Evolutionary conservation across 2,888 invertebrate genomes (phyloP), one percentile per base, ranked within the genome.

Genomic region (Amorpha juglandis): DNA sequence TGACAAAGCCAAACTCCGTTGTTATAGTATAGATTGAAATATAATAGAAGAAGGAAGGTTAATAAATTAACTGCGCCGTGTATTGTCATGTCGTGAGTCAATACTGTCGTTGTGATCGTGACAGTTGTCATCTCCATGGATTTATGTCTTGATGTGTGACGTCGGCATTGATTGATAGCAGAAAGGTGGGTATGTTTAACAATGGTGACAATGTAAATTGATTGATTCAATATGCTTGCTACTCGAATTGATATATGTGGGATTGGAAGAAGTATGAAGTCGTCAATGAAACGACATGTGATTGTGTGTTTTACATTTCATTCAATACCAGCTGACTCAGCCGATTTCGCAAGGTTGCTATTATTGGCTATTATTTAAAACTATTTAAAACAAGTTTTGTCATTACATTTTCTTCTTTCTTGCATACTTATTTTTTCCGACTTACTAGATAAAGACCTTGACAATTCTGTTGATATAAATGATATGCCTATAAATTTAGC

Each of bases 121-220:
- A 58, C 58, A 42, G 58, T 38, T 58, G 58, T 58, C 58, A 58
- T 58, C 58, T 42, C 58, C 38, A 19, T 42, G 19, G 58, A 58
- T 58, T 58, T 58, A 58, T 58, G 58, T 38, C 16, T 38, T 58
- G 58, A 42, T 58, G 58, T 21, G 58, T 58, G 16, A 58, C 19
- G 11, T 8, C 27, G 42, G 45, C 45, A 38, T 38, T 58, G 58
- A 58, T 58, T 12, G 58, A 58, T 58, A 16, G 58, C 58, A 58
- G 52, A 52, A 52, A 58, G 58, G 38, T 42, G 38, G 19, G 42
- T 42, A 19, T 58, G 58, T 11, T 42, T 16, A 42, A 58, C 58
- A 58, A 58, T 38, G 42, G 58, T 58, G 38, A 58, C 58, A 58
- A 38, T 58, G 58, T 58, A 58, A 58, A 58, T 58, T 19, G 19